phyloP scores from a whole-genome alignment of 2,113 vertebrate genomes.

The Puntigrus tetrazona region DNA sequence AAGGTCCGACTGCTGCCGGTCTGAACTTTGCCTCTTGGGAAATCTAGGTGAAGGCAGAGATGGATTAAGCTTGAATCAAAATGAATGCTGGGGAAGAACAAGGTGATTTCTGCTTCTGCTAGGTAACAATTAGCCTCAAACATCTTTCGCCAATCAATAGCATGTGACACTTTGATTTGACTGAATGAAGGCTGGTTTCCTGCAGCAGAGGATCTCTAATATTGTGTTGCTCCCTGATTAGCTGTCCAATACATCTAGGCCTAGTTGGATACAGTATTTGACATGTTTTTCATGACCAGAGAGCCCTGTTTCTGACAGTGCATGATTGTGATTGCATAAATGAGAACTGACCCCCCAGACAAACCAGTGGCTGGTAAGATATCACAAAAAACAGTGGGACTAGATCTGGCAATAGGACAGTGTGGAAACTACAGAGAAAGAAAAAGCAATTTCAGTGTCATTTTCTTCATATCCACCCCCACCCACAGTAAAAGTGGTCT shows the following conservation, averaged over 20 bases:
- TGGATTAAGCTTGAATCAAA: neutral
- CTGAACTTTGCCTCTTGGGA: neutral
- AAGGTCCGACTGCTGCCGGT: neutral
- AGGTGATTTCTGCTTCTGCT: slow-evolving; percentile 11
- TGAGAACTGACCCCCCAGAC: neutral
- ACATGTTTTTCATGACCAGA: neutral
- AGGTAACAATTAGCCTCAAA: slow-evolving; percentile 30
- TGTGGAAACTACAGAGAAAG: neutral
- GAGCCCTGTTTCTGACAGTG: neutral
- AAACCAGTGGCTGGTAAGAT: slow-evolving; percentile 16
- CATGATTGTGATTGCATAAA: neutral
- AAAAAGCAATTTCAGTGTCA: slow-evolving; percentile 18
- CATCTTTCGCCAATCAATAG: slow-evolving; percentile 15
- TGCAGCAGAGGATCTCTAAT: neutral
- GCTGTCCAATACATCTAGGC: neutral
- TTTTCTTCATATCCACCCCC: slow-evolving; percentile 3
- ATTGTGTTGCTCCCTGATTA: neutral
- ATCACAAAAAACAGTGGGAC: neutral
- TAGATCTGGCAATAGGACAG: slow-evolving; percentile 6
- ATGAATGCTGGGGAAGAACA: slow-evolving; percentile 4
- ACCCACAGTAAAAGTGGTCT: slow-evolving; percentile 10
- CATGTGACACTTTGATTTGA: slow-evolving; percentile 22
- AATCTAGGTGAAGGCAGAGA: slow-evolving; percentile 18
- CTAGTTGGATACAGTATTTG: slow-evolving; percentile 14
- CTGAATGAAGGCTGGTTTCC: slow-evolving; percentile 40